phyloP scores from a whole-genome alignment of 2,797 vertebrate genomes.

The Caiman crocodilus region DNA sequence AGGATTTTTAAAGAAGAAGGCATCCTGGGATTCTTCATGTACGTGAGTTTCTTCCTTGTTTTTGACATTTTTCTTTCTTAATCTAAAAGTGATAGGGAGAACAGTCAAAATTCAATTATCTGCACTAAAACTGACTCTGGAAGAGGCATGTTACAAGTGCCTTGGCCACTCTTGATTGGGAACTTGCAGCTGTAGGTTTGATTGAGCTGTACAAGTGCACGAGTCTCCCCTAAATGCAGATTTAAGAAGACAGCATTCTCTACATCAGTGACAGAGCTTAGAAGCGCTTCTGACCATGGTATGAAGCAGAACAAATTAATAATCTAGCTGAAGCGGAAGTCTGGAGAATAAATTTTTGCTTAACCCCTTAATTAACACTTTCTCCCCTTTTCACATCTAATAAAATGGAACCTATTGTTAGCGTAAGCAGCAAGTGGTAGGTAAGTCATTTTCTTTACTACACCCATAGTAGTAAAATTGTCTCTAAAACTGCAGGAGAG shows the following conservation, averaged over 20 bases:
- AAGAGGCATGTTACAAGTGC: neutral
- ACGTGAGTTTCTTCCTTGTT: slow-evolving; percentile 75
- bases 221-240: neutral
- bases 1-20: slow-evolving; percentile 91
- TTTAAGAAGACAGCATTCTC: accelerated
- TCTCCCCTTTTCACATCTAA: neutral
- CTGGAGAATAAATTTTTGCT: neutral
- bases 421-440: neutral
- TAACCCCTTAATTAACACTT: slow-evolving; percentile 17
- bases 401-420: slow-evolving; percentile 15
- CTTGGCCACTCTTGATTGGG: neutral
- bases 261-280: neutral
- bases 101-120: neutral
- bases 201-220: accelerated
- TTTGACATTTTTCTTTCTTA: neutral
- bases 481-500: neutral
- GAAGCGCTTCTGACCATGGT: neutral
- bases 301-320: accelerated
- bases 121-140: neutral
- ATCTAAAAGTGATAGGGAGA: neutral
- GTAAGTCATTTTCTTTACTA: neutral
- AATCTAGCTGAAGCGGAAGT: neutral
- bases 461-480: slow-evolving; percentile 6
- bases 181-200: neutral
- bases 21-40: slow-evolving; percentile 90